phyloP scores from a whole-genome alignment of 2,113 vertebrate genomes.

The Toxostoma redivivum region DNA sequence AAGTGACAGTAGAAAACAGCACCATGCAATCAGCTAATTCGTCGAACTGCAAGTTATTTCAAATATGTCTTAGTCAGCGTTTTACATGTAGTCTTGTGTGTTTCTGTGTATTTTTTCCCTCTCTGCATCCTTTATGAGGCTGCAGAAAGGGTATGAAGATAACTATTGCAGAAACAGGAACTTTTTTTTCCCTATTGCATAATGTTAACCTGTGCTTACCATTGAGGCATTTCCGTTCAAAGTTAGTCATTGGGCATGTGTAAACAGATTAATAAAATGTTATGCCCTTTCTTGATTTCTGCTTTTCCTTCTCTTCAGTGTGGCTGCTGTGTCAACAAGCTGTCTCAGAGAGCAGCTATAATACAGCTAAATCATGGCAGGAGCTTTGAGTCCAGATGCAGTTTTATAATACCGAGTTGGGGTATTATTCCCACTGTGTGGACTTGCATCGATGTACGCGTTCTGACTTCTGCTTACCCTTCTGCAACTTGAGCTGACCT shows the following conservation, averaged over 20 bases:
- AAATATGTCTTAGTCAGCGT: background rate
- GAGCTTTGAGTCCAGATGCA: background rate
- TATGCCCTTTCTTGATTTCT: background rate
- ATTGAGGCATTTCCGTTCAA: background rate
- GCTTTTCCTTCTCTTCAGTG: background rate
- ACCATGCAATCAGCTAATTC: background rate
- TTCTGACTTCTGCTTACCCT: background rate
- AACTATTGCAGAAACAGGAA: background rate
- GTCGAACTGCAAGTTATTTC: background rate
- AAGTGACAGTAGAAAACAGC: background rate
- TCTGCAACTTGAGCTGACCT: background rate
- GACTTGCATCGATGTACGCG: background rate
- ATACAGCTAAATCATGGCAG: background rate
- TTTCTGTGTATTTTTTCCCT: background rate
- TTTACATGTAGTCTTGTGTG: rapidly evolving
- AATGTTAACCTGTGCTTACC: background rate
- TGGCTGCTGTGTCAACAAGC: background rate
- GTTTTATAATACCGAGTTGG: background rate
- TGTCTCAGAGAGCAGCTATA: background rate
- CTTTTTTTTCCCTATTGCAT: background rate
- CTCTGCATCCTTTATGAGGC: background rate
- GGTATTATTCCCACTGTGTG: rapidly evolving
- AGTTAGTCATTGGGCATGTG: background rate
- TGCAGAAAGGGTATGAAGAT: background rate
- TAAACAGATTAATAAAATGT: background rate